Percentiles rank a stretch among this genome's conserved stretches.
phyloP scores from a whole-genome alignment of 2,797 vertebrate genomes.

The Anguilla marmorata region DNA sequence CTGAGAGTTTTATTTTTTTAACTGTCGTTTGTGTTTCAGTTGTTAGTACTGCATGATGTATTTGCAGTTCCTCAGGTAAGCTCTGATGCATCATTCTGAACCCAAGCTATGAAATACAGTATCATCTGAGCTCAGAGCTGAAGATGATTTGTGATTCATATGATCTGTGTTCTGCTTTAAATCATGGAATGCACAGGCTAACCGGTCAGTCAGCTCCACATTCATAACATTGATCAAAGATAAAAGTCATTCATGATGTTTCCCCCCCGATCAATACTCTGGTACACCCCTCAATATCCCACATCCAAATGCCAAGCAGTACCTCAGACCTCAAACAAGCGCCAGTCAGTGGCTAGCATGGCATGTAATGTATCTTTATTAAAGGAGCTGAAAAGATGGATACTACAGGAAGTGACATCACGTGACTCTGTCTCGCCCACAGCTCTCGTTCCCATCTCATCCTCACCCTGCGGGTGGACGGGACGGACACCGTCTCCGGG shows the following conservation, averaged over 20 bases:
- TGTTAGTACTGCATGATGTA: not conserved
- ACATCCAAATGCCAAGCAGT: not conserved
- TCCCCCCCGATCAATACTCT: not conserved
- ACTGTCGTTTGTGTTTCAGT: not conserved
- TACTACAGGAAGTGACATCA: not conserved
- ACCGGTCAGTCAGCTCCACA: not conserved
- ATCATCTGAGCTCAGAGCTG: not conserved
- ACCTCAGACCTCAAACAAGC: not conserved
- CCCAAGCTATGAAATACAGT: not conserved
- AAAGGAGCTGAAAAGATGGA: not conserved
- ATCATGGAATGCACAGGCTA: not conserved
- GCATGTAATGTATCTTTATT: not conserved
- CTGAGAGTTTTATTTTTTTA: not conserved
- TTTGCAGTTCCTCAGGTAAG: not conserved
- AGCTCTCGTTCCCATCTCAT: slow-evolving; percentile 71
- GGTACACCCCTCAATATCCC: not conserved
- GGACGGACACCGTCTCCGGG: slow-evolving; percentile 59
- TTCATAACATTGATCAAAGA: not conserved
- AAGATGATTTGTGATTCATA: not conserved
- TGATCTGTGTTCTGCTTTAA: not conserved
- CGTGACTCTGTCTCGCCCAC: not conserved
- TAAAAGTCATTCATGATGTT: not conserved
- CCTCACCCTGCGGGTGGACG: slow-evolving; percentile 60
- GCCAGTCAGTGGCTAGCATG: not conserved
- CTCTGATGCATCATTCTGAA: not conserved